A percentile compares a stretch with the other conserved stretches of the same genome.
phyloP scores from a whole-genome alignment of 2,113 vertebrate species.

The Gambusia holbrooki region DNA sequence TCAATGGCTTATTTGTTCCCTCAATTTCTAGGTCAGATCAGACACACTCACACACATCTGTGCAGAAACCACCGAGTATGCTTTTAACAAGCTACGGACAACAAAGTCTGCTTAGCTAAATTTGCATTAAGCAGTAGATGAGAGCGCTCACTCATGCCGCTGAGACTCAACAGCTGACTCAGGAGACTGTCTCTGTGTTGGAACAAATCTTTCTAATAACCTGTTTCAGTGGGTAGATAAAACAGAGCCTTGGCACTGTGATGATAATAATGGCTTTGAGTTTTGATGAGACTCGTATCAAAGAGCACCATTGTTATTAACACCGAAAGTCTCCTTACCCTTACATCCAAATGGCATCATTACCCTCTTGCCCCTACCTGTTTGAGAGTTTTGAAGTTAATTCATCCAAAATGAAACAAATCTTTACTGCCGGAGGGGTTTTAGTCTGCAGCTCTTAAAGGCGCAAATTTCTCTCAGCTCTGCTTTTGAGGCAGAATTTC shows the following conservation, averaged over 20 bases:
- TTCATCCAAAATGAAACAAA: slow-evolving; percentile 37
- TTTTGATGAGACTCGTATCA: slow-evolving; percentile 67
- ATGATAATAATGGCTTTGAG: slow-evolving; percentile 37
- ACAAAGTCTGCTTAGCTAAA: slow-evolving; percentile 40
- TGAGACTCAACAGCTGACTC: slow-evolving; percentile 46
- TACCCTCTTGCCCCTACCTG: slow-evolving; percentile 49
- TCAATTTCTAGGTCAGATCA: slow-evolving; percentile 47
- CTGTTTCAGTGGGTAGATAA: slow-evolving; percentile 48
- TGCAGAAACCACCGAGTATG: slow-evolving; percentile 10
- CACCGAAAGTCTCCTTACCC: slow-evolving; percentile 30
- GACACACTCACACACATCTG: slow-evolving; percentile 5
- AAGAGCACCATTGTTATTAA: slow-evolving; percentile 48
- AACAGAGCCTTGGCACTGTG: slow-evolving; percentile 37
- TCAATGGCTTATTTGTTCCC: slow-evolving; percentile 22
- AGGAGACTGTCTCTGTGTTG: slow-evolving; percentile 41
- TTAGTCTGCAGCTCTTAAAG: slow-evolving; percentile 24
- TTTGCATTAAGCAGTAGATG: slow-evolving; percentile 63
- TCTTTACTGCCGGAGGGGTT: slow-evolving; percentile 26
- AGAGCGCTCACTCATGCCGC: slow-evolving; percentile 44
- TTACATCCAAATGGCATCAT: slow-evolving; percentile 41
- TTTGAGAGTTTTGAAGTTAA: slow-evolving; percentile 35
- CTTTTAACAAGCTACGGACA: slow-evolving; percentile 37
- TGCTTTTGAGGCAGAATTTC: slow-evolving; percentile 40
- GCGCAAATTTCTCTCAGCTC: slow-evolving; percentile 24
- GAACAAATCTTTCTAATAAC: slow-evolving; percentile 66